Percentiles rank a stretch among this genome's conserved stretches.
These are phyloP conservation scores for Luehdorfia chinensis DNA, from an alignment of 1,140 invertebrate species.

Conservation along the genomic window DNA sequence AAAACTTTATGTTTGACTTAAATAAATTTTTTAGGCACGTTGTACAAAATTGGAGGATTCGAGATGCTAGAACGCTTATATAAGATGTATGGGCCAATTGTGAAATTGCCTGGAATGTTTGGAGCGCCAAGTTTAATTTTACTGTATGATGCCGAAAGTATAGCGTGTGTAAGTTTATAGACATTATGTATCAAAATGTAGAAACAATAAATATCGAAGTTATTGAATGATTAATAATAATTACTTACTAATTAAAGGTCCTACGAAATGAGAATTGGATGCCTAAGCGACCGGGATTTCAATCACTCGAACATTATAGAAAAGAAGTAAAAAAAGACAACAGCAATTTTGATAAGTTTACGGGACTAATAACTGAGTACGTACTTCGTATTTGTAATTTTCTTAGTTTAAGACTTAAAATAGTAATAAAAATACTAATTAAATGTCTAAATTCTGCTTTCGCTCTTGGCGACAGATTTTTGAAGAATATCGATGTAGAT, in stretches of 20 bases:
- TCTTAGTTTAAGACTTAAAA: too few species aligned
- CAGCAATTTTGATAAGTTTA: neutral
- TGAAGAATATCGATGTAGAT: too few species aligned
- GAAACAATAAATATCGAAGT: too few species aligned
- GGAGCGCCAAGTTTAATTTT: conserved; percentile 21
- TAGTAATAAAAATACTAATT: too few species aligned
- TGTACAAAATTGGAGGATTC: conserved; percentile 7
- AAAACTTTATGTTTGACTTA: too few species aligned
- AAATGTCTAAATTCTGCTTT: neutral
- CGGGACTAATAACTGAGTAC: conserved; percentile 16
- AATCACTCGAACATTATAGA: conserved; percentile 14
- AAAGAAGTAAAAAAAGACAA: conserved; percentile 10
- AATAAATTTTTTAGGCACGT: neutral
- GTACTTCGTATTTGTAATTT: neutral
- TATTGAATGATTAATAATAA: neutral
- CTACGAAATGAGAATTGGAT: conserved; percentile 13
- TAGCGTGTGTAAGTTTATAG: conserved; percentile 19
- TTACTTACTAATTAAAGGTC: neutral
- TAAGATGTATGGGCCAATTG: conserved; percentile 26
- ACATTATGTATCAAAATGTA: neutral
- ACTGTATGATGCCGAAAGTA: conserved; percentile 20
- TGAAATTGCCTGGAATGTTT: conserved; percentile 18
- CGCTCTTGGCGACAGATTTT: too few species aligned
- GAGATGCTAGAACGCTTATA: conserved; percentile 20
- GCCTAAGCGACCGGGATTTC: conserved; percentile 15